Evolutionary conservation across 2,888 invertebrate genomes (phyloP).

Genomic region (Xanthorhoe spadicearia): DNA sequence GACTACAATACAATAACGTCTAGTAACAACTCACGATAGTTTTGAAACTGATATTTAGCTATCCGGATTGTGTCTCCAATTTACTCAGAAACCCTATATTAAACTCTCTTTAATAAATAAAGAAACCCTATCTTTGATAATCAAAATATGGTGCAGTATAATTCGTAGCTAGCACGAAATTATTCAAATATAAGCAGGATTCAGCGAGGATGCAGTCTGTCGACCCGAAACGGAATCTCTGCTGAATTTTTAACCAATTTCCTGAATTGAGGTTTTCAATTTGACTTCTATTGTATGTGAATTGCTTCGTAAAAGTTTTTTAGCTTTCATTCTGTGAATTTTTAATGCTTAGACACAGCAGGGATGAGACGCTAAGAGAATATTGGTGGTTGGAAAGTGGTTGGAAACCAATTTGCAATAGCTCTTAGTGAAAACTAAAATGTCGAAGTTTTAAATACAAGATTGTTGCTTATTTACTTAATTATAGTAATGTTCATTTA

Average conservation of each 20-base stretch:
- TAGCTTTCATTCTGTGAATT: constrained; percentile 9
- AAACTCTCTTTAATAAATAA: no score
- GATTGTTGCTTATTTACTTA: no score
- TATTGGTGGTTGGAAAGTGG: background rate
- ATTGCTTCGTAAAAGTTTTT: constrained; percentile 23
- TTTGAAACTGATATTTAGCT: no score
- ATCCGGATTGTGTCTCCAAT: no score
- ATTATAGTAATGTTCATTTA: no score
- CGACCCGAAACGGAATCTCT: constrained; percentile 23
- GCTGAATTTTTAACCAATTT: constrained; percentile 35
- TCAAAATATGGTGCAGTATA: constrained; percentile 13
- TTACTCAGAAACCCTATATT: background rate
- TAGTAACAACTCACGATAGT: no score
- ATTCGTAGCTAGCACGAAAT: constrained; percentile 9
- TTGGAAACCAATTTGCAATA: background rate
- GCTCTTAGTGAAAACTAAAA: background rate
- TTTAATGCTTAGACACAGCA: background rate
- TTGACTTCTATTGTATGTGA: constrained; percentile 34
- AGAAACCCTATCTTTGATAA: no score
- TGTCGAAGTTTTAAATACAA: background rate
- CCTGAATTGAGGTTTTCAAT: constrained; percentile 33
- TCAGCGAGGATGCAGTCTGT: constrained; percentile 25
- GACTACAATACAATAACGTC: no score
- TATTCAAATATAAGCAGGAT: constrained; percentile 36
- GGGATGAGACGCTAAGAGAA: background rate